A percentile compares a stretch with the other conserved stretches of the same genome.
Evolutionary conservation across 2,888 invertebrate genomes (phyloP).

Genomic region (Ophion ellenae): DNA sequence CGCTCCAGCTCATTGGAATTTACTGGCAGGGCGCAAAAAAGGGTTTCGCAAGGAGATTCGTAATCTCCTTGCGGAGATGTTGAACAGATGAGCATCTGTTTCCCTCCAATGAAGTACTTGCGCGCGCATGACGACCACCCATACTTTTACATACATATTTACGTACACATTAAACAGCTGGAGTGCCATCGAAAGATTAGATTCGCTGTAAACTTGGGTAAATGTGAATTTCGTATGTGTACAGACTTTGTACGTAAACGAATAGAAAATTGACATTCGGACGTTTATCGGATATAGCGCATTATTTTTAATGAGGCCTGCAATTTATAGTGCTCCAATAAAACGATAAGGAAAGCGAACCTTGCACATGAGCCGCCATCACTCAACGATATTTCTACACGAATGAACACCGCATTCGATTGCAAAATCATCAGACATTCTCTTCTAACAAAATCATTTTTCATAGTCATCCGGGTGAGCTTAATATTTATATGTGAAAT

Average conservation of each 20-base stretch:
- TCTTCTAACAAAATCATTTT: not conserved
- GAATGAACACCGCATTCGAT: not conserved
- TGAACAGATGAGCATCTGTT: slow-evolving; percentile 60
- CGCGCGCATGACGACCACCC: not conserved
- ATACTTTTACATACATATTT: not conserved
- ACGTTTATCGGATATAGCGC: not conserved
- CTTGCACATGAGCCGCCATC: not conserved
- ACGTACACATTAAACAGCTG: not conserved
- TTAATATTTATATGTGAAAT: not conserved
- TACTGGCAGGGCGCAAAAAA: slow-evolving; percentile 8
- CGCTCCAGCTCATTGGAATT: slow-evolving; percentile 22
- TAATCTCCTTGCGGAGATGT: slow-evolving; percentile 47
- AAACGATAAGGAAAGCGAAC: slow-evolving; percentile 43
- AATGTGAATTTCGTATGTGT: not conserved
- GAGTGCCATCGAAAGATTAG: not conserved
- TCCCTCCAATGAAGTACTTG: slow-evolving; percentile 3
- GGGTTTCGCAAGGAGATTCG: slow-evolving; percentile 41
- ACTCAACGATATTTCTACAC: not conserved
- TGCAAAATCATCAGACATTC: not conserved
- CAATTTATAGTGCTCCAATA: slow-evolving; percentile 24
- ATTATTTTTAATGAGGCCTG: slow-evolving; percentile 39
- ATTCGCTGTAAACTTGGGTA: not conserved
- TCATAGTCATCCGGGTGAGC: not conserved
- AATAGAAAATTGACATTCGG: not conserved
- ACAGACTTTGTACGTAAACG: not conserved